Percentiles rank a stretch among this genome's conserved stretches.
Evolutionary conservation across 2,888 invertebrate genomes (phyloP).

Genomic region (Ichneumoninae sp.): DNA sequence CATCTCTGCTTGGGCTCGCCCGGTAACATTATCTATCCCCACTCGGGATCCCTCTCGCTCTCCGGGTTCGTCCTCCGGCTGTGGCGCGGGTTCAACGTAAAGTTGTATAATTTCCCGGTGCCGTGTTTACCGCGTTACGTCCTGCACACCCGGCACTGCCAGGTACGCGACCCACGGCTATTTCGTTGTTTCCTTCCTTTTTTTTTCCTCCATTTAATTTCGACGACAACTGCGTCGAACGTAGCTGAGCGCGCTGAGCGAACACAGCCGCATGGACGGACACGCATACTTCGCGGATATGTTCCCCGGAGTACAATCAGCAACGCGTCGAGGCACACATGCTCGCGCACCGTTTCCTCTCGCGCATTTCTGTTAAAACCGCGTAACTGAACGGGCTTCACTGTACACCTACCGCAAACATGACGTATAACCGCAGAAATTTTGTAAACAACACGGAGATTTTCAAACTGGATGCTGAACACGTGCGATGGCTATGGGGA

Average conservation of each 20-base stretch:
- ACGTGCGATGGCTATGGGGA: not conserved
- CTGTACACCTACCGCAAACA: conserved; percentile 60
- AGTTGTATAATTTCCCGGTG: conserved; percentile 46
- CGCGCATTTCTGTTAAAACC: conserved; percentile 49
- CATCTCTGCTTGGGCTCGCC: conserved; percentile 14
- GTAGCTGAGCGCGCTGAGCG: conserved; percentile 24
- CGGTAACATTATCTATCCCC: conserved; percentile 16
- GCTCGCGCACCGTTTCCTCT: conserved; percentile 19
- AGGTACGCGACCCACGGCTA: conserved; percentile 31
- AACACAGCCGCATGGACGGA: not conserved
- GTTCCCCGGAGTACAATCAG: conserved; percentile 39
- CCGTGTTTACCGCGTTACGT: conserved; percentile 34
- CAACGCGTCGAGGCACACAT: conserved; percentile 50
- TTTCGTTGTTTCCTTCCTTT: conserved; percentile 6
- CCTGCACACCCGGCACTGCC: conserved; percentile 35
- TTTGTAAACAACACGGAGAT: conserved; percentile 68
- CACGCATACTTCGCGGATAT: not conserved
- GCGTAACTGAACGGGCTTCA: conserved; percentile 71
- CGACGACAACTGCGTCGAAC: conserved; percentile 50
- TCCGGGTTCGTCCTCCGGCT: conserved; percentile 10
- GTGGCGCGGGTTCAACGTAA: conserved; percentile 28
- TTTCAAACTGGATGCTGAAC: conserved; percentile 46
- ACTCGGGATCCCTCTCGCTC: not conserved
- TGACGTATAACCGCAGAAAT: conserved; percentile 71
- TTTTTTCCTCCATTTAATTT: conserved; percentile 68